A percentile compares a stretch with the other conserved stretches of the same genome.
Evolutionary conservation across 2,888 invertebrate species (phyloP).

Genomic region (Megastigmus dorsalis): DNA sequence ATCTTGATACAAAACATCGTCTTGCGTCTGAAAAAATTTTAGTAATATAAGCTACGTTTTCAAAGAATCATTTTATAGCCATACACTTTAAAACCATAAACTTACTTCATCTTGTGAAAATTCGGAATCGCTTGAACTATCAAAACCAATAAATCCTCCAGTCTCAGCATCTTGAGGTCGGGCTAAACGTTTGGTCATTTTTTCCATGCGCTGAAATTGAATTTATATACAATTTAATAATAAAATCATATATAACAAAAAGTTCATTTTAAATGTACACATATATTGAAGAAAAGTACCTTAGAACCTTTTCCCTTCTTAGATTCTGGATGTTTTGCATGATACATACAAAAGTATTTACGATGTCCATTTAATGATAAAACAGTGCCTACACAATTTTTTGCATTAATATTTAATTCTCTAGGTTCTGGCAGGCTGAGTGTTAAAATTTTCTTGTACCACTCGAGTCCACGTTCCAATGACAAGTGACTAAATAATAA

Average conservation of each 20-base stretch:
- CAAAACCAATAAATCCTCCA: conserved; percentile 91
- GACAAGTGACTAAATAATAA: conserved; percentile 95
- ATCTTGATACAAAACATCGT: conserved; percentile 79
- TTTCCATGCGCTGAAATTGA: conserved; percentile 79
- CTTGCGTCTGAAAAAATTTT: conserved; percentile 69
- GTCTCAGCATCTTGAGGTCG: conserved; percentile 81
- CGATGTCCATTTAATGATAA: conserved; percentile 96
- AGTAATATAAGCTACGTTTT: background rate
- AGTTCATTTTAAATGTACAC: background rate
- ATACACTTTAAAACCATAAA: conserved; percentile 2
- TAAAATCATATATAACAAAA: background rate
- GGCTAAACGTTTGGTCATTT: conserved; percentile 78
- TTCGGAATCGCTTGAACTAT: conserved; percentile 79
- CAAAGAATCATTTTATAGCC: background rate
- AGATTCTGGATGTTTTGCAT: conserved; percentile 93
- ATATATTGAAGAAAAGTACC: conserved; percentile 72
- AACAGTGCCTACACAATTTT: conserved; percentile 97
- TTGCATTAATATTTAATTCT: conserved; percentile 92
- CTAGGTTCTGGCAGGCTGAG: conserved; percentile 89
- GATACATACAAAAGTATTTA: conserved; percentile 99
- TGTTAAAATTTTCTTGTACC: conserved; percentile 94
- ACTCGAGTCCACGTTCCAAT: conserved; percentile 92
- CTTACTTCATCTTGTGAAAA: conserved; percentile 71
- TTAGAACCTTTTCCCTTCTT: conserved; percentile 80
- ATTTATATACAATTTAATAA: conserved; percentile 3